Conservation (phyloP, 1,140 invertebrate genomes). For the Drosophila azteca region DNA sequence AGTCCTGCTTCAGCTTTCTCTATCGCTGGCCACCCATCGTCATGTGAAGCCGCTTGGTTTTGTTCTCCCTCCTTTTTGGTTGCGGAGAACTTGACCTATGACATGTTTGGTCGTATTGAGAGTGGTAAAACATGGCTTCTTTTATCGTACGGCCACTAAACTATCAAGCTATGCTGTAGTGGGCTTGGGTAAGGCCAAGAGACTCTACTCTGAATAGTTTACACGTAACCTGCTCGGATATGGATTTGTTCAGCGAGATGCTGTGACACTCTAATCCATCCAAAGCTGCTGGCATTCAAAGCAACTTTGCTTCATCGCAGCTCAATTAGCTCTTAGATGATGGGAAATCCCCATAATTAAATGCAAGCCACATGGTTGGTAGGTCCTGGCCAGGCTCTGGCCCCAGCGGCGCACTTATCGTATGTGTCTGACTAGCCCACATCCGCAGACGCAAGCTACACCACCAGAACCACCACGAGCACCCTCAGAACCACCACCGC, state of each 20-base stretch:
- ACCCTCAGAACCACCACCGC: conserved; percentile 1
- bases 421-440: conserved; percentile 26
- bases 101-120: too few species aligned
- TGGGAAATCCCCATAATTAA: conserved; percentile 44
- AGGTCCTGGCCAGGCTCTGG: neutral
- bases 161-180: too few species aligned
- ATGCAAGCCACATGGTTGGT: conserved; percentile 49
- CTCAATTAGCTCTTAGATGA: conserved; percentile 27
- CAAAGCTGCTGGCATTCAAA: conserved; percentile 1
- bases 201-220: too few species aligned
- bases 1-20: conserved; percentile 34
- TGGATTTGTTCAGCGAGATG: too few species aligned
- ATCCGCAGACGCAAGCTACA: conserved; percentile 5
- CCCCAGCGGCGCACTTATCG: conserved; percentile 2
- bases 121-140: too few species aligned
- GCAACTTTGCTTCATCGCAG: conserved; percentile 27
- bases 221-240: too few species aligned
- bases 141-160: too few species aligned
- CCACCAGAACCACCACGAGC: neutral
- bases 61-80: too few species aligned
- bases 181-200: too few species aligned
- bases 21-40: neutral
- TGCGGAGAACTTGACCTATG: too few species aligned
- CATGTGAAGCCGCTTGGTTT: conserved; percentile 14
- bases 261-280: neutral